phyloP scores from a whole-genome alignment of 2,797 vertebrate genomes.

The Pseudochaenichthys georgianus region DNA sequence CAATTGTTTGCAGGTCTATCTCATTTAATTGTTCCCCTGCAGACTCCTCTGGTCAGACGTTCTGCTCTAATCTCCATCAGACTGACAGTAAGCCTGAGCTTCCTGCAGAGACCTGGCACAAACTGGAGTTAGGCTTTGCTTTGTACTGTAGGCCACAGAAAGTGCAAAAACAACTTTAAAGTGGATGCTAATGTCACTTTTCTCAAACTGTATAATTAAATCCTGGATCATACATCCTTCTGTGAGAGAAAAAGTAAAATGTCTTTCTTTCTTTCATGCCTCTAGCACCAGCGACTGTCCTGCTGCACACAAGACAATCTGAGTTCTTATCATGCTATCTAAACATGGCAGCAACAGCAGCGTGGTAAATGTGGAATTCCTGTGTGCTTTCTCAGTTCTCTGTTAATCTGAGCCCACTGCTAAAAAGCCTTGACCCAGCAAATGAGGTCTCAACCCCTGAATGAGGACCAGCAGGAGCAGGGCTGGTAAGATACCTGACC shows the following conservation, averaged over 20 bases:
- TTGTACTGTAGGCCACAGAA: constrained; percentile 17
- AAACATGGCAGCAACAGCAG: constrained; percentile 47
- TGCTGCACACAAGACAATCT: constrained; percentile 1
- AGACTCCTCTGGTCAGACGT: constrained; percentile 49
- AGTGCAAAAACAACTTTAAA: constrained; percentile 16
- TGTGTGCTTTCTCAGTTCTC: constrained; percentile 40
- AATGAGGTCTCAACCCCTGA: constrained; percentile 76
- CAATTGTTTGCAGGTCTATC: constrained; percentile 38
- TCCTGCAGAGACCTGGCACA: constrained; percentile 65
- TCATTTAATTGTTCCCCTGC: constrained; percentile 42
- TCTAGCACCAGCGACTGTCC: not conserved
- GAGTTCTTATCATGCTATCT: constrained; percentile 45
- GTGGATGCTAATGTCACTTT: not conserved
- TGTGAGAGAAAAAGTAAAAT: not conserved
- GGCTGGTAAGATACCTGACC: constrained; percentile 62
- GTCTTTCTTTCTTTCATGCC: constrained; percentile 7
- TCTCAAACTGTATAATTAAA: not conserved
- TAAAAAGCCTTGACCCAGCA: constrained; percentile 72
- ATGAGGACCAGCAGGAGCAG: constrained; percentile 70
- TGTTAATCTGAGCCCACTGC: constrained; percentile 67
- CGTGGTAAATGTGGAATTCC: constrained; percentile 71
- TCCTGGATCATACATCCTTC: constrained; percentile 13
- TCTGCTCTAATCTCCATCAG: constrained; percentile 58
- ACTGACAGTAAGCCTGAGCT: constrained; percentile 56
- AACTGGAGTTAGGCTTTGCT: constrained; percentile 40